Evolutionary conservation across 2,888 invertebrate genomes (phyloP).

Genomic region (Limnephilus lunatus): DNA sequence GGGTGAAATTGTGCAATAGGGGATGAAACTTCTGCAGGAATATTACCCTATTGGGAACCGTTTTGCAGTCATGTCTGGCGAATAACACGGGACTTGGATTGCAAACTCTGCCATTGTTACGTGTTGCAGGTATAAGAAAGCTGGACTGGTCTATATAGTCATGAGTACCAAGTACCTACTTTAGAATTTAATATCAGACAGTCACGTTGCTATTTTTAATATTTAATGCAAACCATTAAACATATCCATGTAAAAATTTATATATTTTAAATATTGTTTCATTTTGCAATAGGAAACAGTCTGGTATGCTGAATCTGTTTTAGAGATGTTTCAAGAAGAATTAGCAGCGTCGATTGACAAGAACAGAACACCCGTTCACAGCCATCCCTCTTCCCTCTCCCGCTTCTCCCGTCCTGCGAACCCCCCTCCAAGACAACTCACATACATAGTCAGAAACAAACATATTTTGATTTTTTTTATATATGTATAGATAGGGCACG

Average conservation of each 20-base stretch:
- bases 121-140: not conserved
- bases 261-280: not conserved
- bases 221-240: not conserved
- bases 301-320: not conserved
- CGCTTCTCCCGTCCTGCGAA: too few relatives aligned
- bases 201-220: not conserved
- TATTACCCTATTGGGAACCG: constrained; percentile 62
- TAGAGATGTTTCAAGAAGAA: not conserved
- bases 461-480: too few relatives aligned
- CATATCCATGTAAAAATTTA: not conserved
- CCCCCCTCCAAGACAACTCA: too few relatives aligned
- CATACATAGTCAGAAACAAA: too few relatives aligned
- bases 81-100: constrained; percentile 50
- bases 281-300: not conserved
- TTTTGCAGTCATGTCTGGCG: constrained; percentile 50
- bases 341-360: too few relatives aligned
- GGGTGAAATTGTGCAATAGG: constrained; percentile 41
- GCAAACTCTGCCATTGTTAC: not conserved
- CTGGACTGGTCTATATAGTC: not conserved
- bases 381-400: too few relatives aligned
- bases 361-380: too few relatives aligned
- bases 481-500: too few relatives aligned
- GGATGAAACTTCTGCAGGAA: constrained; percentile 56
- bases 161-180: not conserved
- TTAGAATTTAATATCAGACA: not conserved